Conservation (phyloP, 2,888 invertebrate genomes). For the Polydrusus pterygomalis region DNA sequence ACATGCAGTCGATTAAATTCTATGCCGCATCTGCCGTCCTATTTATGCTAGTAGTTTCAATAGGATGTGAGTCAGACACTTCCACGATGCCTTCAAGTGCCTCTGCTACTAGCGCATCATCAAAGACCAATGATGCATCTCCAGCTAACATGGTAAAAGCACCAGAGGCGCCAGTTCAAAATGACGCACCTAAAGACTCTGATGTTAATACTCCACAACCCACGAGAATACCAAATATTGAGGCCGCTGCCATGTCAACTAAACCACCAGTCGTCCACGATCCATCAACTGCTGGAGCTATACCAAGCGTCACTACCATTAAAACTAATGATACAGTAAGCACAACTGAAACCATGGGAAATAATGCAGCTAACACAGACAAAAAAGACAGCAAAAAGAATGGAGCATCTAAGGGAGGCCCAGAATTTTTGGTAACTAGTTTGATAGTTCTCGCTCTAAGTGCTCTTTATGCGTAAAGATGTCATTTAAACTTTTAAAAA, state of each 20-base stretch:
- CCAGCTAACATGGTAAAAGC: not conserved
- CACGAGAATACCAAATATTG: not conserved
- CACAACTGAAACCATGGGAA: not conserved
- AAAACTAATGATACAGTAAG: not conserved
- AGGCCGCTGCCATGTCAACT: not conserved
- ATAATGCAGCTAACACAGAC: not conserved
- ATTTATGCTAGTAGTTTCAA: not conserved
- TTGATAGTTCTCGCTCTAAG: not conserved
- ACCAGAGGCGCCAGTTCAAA: not conserved
- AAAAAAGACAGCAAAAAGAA: not conserved
- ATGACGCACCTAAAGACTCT: constrained; percentile 2
- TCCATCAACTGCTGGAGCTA: not conserved
- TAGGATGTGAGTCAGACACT: not conserved
- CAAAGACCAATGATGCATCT: not conserved
- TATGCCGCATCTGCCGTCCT: not conserved
- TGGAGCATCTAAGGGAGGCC: not conserved
- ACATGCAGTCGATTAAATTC: not conserved
- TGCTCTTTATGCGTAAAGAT: constrained; percentile 2
- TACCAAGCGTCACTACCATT: not conserved
- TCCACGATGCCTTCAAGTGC: not conserved
- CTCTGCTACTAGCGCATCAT: not conserved
- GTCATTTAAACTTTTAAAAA: not conserved
- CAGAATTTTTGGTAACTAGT: constrained; percentile 11
- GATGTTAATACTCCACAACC: not conserved
- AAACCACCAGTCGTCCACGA: not conserved